Conservation (phyloP, 2,888 invertebrate species). For the Lasioglossum lativentre region DNA sequence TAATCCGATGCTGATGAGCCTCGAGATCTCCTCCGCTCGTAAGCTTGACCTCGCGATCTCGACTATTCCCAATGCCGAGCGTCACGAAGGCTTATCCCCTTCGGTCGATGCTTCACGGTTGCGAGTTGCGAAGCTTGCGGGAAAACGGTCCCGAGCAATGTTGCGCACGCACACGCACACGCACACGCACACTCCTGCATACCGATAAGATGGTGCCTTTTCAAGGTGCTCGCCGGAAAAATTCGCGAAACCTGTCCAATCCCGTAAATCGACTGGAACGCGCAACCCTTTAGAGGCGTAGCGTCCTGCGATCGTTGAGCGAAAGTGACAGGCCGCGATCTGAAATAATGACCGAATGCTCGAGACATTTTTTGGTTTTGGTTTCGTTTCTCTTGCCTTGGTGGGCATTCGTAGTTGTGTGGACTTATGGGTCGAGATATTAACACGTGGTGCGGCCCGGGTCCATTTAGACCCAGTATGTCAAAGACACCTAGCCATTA, state of each 20-base stretch:
- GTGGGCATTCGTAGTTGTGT: neutral
- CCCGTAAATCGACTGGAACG: slow-evolving; percentile 8
- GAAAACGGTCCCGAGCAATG: slow-evolving; percentile 20
- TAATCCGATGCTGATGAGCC: slow-evolving; percentile 70
- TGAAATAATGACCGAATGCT: neutral
- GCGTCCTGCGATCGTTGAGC: neutral
- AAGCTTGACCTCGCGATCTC: slow-evolving; percentile 53
- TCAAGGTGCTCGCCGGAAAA: neutral
- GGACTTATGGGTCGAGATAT: neutral
- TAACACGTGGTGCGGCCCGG: neutral
- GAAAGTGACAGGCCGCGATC: neutral
- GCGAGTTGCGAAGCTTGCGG: slow-evolving; percentile 30
- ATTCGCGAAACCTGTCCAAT: slow-evolving; percentile 15
- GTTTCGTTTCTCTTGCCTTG: neutral
- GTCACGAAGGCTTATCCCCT: slow-evolving; percentile 26
- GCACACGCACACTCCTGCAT: neutral
- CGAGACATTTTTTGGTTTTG: neutral
- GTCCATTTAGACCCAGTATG: no score
- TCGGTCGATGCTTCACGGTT: slow-evolving; percentile 26
- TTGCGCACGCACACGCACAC: slow-evolving; percentile 11
- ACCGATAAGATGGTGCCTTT: neutral
- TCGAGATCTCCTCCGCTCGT: slow-evolving; percentile 40
- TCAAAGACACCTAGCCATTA: no score
- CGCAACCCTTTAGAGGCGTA: neutral
- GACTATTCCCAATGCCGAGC: slow-evolving; percentile 40